Evolutionary conservation across 23 tunicate species (phyloP), one percentile per base, ranked within the genome.

Genomic region (Halocynthia roretzi): DNA sequence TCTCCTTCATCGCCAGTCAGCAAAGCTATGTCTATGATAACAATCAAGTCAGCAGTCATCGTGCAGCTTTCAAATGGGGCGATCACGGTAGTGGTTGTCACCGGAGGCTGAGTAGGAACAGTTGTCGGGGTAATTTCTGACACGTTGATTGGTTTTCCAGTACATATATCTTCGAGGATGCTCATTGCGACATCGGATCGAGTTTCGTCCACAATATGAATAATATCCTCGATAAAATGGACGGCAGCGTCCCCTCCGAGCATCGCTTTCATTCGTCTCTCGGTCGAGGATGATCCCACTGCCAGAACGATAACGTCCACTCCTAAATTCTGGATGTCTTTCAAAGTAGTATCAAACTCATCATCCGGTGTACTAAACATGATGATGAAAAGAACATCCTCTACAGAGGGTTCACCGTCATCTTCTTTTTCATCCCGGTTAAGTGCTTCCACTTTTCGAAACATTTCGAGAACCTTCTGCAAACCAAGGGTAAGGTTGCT

Each of bases 31-130:
- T 86, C 91, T 40, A 86, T 77, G 0, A 86, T 51, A 8, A 86
- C 63, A n/a, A 77, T 71, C 18, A 86, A 60, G 61, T 86, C 85
- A 8, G 91, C 81, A n/a, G 62, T 72, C 91, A 86, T 86, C 0
- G 85, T 75, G 52, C 91, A 86, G 40, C 48, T n/a, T 54, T 77
- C 82, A 2, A 17, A 55, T 21, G 80, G 81, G 22, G 72, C 52
- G 55, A 11, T 8, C 11, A 52, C 50, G 5, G 76, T 18, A 14
- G 82, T 71, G 69, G 80, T 49, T 5, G 66, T 66, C 19, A 62
- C 67, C 8, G 79, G 80, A 5, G 68, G 51, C 0, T 70, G n/a
- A 11, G 76, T 71, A 19, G 85, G 60, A 8, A 61, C 31, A 23
- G 71, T 57, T 56, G 71, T 67, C 11, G 71, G 21, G 23, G 71